Conservation (phyloP, 2,888 invertebrate species). For the Callyntrura sp. region DNA sequence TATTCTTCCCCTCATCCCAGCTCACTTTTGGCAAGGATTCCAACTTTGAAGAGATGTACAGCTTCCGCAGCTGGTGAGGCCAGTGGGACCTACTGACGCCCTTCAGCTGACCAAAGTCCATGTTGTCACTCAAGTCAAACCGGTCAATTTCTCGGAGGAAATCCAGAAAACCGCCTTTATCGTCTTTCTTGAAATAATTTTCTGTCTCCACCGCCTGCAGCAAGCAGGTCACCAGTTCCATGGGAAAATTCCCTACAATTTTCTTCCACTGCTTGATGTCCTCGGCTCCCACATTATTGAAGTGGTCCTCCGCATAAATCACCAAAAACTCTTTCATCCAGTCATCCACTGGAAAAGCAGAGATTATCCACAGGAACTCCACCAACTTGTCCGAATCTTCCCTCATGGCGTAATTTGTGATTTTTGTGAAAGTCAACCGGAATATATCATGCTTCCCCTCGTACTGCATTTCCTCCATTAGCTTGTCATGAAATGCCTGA, state of each 20-base stretch:
- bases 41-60: neutral
- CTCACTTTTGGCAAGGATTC: neutral
- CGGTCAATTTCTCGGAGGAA: neutral
- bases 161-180: neutral
- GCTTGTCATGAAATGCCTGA: neutral
- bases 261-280: no score
- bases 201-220: neutral
- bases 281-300: no score
- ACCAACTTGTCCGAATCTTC: neutral
- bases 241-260: neutral
- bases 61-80: neutral
- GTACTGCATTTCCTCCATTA: neutral
- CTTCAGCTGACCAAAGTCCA: neutral
- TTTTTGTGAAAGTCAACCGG: no score
- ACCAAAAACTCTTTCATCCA: neutral
- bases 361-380: slow-evolving; percentile 3
- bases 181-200: neutral
- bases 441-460: neutral
- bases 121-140: no score
- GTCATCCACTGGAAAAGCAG: neutral
- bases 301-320: neutral
- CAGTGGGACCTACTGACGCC: neutral
- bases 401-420: no score
- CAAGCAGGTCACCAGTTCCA: neutral
- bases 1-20: slow-evolving; percentile 11